Percentiles rank a stretch among this genome's conserved stretches.
phyloP scores from a whole-genome alignment of 64 coral and sea anemone genomes.

The Exaiptasia diaphana region DNA sequence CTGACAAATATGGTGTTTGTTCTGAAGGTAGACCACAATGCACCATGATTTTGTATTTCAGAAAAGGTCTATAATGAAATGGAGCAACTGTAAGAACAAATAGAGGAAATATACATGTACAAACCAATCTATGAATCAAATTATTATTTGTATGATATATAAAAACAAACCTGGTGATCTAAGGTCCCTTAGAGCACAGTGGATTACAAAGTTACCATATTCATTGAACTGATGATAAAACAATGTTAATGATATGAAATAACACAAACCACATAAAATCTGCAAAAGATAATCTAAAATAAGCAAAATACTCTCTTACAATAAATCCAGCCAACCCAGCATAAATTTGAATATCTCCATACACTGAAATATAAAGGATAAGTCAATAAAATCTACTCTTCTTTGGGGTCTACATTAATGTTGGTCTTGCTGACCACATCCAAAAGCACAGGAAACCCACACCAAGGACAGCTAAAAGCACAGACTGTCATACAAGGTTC shows the following conservation, averaged over 20 bases:
- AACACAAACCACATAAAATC: neutral
- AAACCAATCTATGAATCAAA: too few relatives aligned
- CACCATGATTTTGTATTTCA: too few relatives aligned
- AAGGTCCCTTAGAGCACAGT: slow-evolving; percentile 58
- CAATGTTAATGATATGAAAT: neutral
- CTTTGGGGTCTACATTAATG: too few relatives aligned
- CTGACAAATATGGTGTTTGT: too few relatives aligned
- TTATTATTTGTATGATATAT: too few relatives aligned
- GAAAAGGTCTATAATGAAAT: too few relatives aligned
- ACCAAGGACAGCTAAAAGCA: neutral
- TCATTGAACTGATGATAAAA: slow-evolving; percentile 29
- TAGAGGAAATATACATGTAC: too few relatives aligned
- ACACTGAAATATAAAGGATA: slow-evolving; percentile 8
- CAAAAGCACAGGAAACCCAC: too few relatives aligned
- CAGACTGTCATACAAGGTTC: neutral
- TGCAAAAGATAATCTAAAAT: neutral
- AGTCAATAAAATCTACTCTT: neutral
- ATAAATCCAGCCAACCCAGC: slow-evolving; percentile 51
- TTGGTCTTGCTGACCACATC: too few relatives aligned
- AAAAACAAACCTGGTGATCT: slow-evolving; percentile 53
- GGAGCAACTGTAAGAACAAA: too few relatives aligned
- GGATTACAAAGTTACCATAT: slow-evolving; percentile 60
- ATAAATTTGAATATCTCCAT: slow-evolving; percentile 54
- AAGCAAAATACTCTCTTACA: slow-evolving; percentile 24
- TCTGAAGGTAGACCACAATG: too few relatives aligned